Evolutionary conservation across 23 tunicate genomes (phyloP).

Genomic region (Clavelina lepadiformis): DNA sequence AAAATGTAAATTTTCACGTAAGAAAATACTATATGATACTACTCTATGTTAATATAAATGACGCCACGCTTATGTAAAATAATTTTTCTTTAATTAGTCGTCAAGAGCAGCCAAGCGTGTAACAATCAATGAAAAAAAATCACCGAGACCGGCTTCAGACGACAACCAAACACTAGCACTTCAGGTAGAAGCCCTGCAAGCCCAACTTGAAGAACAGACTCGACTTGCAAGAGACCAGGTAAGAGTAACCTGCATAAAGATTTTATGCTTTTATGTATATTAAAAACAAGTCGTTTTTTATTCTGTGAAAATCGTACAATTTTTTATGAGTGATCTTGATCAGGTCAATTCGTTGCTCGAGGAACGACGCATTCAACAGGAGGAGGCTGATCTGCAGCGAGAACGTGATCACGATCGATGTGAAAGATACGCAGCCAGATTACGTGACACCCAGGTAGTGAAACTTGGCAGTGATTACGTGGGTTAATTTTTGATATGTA

Average conservation of each 20-base stretch:
- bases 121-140: background rate
- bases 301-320: background rate
- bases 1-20: too few species aligned
- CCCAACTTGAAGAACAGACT: constrained; percentile 87
- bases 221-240: constrained; percentile 81
- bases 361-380: constrained; percentile 72
- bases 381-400: constrained; percentile 60
- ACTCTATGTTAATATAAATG: too few species aligned
- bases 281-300: background rate
- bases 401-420: constrained; percentile 73
- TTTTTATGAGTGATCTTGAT: background rate
- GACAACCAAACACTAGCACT: constrained; percentile 71
- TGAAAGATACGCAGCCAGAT: constrained; percentile 50
- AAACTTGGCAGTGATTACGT: background rate
- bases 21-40: too few species aligned
- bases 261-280: background rate
- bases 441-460: constrained; percentile 56
- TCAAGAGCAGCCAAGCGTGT: background rate
- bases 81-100: background rate
- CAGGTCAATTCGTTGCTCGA: constrained; percentile 66
- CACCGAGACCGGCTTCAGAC: constrained; percentile 14
- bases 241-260: background rate
- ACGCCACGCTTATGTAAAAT: too few species aligned
- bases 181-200: constrained; percentile 91
- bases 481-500: too few species aligned